Percentiles rank a stretch among this genome's conserved stretches.
Evolutionary conservation across 64 coral and sea anemone genomes (phyloP).

Genomic region (Montipora efflorescens): DNA sequence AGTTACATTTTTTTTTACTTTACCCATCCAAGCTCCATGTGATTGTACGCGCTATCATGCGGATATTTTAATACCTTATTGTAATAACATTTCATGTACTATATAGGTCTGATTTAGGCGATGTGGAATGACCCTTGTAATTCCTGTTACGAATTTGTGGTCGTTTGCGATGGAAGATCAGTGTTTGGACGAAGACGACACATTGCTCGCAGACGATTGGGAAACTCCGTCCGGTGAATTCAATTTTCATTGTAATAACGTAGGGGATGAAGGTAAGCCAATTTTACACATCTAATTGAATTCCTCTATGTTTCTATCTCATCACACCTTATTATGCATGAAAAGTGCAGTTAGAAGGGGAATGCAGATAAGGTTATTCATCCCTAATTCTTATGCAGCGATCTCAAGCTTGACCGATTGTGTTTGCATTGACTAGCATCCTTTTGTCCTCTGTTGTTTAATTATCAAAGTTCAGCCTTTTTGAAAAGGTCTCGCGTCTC

Average conservation of each 20-base stretch:
- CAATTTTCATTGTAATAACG: constrained; percentile 68
- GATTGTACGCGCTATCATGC: background rate
- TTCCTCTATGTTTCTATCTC: constrained; percentile 45
- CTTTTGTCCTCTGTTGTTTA: constrained; percentile 55
- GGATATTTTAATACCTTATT: background rate
- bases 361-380: constrained; percentile 30
- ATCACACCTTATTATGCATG: constrained; percentile 57
- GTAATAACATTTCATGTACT: background rate
- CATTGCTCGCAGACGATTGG: constrained; percentile 65
- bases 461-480: constrained; percentile 34
- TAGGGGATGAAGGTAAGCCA: constrained; percentile 57
- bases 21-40: constrained; percentile 11
- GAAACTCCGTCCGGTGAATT: constrained; percentile 59
- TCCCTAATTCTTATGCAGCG: constrained; percentile 51
- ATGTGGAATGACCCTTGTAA: constrained; percentile 81
- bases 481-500: constrained; percentile 40
- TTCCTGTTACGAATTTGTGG: constrained; percentile 46
- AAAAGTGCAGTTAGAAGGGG: constrained; percentile 44
- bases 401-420: constrained; percentile 32
- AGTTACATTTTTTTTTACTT: constrained; percentile 43
- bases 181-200: constrained; percentile 71
- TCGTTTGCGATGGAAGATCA: constrained; percentile 78
- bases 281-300: constrained; percentile 46
- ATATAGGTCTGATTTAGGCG: constrained; percentile 45
- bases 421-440: constrained; percentile 46